Evolutionary conservation across 1,140 invertebrate genomes (phyloP).

Genomic region (Drosophila kepulauana): DNA sequence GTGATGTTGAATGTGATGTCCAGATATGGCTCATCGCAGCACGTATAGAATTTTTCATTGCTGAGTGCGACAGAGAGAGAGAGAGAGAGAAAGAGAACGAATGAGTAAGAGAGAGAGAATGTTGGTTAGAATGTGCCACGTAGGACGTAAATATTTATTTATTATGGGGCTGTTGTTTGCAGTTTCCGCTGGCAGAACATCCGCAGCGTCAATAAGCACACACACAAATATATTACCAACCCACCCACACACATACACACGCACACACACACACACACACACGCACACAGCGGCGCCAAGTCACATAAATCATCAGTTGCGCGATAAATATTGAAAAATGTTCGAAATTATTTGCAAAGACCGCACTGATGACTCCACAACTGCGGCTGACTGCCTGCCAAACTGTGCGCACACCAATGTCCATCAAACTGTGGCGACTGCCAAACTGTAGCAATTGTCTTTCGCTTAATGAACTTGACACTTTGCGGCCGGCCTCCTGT

Average conservation of each 20-base stretch:
- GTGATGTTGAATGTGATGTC: conserved; percentile 99
- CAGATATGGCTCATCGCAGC: conserved; percentile 97
- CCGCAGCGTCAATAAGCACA: conserved; percentile 23
- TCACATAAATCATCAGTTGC: conserved; percentile 66
- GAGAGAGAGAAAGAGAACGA: not conserved
- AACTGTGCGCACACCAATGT: not conserved
- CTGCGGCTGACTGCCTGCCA: conserved; percentile 5
- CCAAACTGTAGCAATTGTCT: not conserved
- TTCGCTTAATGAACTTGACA: conserved; percentile 48
- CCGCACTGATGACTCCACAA: conserved; percentile 40
- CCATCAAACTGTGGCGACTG: not conserved
- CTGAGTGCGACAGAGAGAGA: conserved; percentile 85
- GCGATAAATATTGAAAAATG: conserved; percentile 72
- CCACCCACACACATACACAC: conserved; percentile 19
- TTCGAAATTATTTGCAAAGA: conserved; percentile 54
- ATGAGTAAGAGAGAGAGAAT: not conserved
- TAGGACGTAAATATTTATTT: conserved; percentile 62
- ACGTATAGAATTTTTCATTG: conserved; percentile 98
- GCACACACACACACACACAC: not conserved
- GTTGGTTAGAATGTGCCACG: conserved; percentile 39
- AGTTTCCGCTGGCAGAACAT: conserved; percentile 46
- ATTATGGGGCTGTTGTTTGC: conserved; percentile 42
- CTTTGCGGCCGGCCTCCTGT: conserved; percentile 2
- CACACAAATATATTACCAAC: conserved; percentile 16
- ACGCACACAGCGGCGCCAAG: conserved; percentile 28